These are phyloP conservation scores for Hydrocynus forskahlii DNA, from an alignment of 2,797 vertebrate species.

Conservation along the genomic window DNA sequence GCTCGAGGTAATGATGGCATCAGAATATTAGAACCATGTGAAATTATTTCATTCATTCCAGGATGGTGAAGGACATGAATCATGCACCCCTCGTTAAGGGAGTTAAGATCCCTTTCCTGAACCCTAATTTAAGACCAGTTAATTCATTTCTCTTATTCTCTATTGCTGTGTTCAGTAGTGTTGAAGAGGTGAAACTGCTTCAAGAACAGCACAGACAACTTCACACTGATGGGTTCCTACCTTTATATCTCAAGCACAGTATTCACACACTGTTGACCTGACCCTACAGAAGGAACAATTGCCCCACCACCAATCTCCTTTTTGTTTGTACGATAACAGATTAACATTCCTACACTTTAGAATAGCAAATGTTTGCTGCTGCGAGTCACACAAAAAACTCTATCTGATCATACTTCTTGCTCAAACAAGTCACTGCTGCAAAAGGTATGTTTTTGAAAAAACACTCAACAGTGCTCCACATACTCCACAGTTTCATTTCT, in stretches of 20 bases:
- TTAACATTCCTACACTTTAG: background rate
- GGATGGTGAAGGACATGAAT: too few species aligned
- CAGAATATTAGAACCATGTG: too few species aligned
- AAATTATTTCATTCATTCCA: too few species aligned
- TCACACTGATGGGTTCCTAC: background rate
- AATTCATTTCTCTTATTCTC: too few species aligned
- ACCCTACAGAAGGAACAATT: background rate
- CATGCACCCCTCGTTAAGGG: too few species aligned
- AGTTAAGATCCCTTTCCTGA: too few species aligned
- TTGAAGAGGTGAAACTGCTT: background rate
- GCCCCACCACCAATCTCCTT: background rate
- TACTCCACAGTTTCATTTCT: background rate
- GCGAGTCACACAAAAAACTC: constrained; percentile 12
- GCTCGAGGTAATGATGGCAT: too few species aligned
- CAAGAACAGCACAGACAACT: background rate
- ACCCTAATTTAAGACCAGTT: too few species aligned
- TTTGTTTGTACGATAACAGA: background rate
- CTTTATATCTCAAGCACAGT: background rate
- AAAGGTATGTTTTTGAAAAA: background rate
- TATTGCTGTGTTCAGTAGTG: background rate
- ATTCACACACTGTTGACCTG: constrained; percentile 5
- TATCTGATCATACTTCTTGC: constrained; percentile 15
- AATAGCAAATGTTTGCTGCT: background rate
- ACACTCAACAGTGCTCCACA: background rate
- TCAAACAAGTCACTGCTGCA: constrained; percentile 17